A percentile compares a stretch with the other conserved stretches of the same genome.
Conservation (phyloP, 2,113 vertebrate species). For the Saccopteryx leptura region DNA sequence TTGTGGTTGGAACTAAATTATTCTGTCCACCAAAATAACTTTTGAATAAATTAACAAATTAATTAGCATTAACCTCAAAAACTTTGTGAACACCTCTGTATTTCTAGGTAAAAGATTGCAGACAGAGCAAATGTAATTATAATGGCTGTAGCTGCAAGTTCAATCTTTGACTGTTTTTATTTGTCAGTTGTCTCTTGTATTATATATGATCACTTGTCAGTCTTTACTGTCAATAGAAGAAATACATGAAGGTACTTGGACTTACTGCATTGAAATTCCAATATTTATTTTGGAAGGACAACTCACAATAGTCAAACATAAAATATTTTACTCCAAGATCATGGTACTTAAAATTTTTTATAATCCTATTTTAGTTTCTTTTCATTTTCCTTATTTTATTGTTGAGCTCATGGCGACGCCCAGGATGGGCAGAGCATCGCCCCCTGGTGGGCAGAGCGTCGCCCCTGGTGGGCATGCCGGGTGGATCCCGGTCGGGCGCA, state of each 20-base stretch:
- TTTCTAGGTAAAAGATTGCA: conserved; percentile 66
- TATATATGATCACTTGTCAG: conserved; percentile 40
- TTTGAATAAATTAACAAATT: conserved; percentile 88
- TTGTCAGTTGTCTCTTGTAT: neutral
- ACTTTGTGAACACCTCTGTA: conserved; percentile 51
- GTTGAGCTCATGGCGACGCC: too few relatives aligned
- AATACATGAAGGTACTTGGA: neutral
- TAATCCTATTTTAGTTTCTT: conserved; percentile 46
- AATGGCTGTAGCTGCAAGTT: conserved; percentile 46
- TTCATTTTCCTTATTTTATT: conserved; percentile 27
- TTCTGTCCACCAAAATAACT: conserved; percentile 85
- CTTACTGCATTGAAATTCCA: conserved; percentile 20
- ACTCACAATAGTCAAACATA: neutral
- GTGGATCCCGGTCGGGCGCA: too few relatives aligned
- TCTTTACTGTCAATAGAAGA: conserved; percentile 36
- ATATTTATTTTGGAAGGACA: conserved; percentile 49
- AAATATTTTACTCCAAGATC: neutral
- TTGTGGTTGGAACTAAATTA: conserved; percentile 84
- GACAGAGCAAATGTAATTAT: conserved; percentile 46
- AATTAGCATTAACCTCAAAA: conserved; percentile 79
- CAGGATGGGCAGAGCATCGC: too few relatives aligned
- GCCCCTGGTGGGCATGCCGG: too few relatives aligned
- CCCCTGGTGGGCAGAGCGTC: too few relatives aligned
- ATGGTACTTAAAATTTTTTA: conserved; percentile 10
- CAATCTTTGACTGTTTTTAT: neutral